Base-by-base conservation (phyloP, 2,797 vertebrate genomes). In the Enteromius treurensis region DNA sequence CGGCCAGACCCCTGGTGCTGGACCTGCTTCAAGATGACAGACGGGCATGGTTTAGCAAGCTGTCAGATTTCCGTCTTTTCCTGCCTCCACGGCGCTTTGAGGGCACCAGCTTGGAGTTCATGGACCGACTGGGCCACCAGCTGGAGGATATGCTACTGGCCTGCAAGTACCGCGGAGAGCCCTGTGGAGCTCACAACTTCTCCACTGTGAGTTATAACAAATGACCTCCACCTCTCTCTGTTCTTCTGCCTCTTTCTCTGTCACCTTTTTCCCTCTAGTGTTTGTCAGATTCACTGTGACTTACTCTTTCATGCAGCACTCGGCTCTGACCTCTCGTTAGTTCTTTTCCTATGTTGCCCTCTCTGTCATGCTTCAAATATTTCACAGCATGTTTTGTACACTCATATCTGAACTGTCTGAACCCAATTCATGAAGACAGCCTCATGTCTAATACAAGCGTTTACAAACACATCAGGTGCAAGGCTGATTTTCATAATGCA, bases 131-230 rank as follows among this genome's bases (percentile, higher is more conserved):
- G 91, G 97, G 98, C 89, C 98, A 99, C 91, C 97, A 97, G 88
- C 94, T 99, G 85, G 98, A 99, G 74, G 98, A 99, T 93, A 99
- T 99, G 97, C 95, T 99, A 76, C 96, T 99, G 32, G 96, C 96
- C 37, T 99, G 98, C 96, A 98, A 97, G 92, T 99, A 97, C 94
- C 96, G 96, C 84, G 98, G 98, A 82, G 97, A 99, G 89, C 93
- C 94, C 53, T 99, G 98, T 76, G 96, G 97, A 1, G 95, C 97
- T 17, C 97, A 98, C 91, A 99, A 99, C 96, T 99, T 99, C 96
- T 97, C 97, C 62, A 95, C 97, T 53, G 97, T 99, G 95, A 99
- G 98, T 99, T 87, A n/a, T 7, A n/a, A 23, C 47, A 75, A 32
- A 68, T 80, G 60, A 68, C 53, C 37, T 80, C 37, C 19, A 40